These are phyloP conservation scores for Enteromius unitaeniatus DNA, from an alignment of 2,797 vertebrate genomes.

Conservation along the genomic window DNA sequence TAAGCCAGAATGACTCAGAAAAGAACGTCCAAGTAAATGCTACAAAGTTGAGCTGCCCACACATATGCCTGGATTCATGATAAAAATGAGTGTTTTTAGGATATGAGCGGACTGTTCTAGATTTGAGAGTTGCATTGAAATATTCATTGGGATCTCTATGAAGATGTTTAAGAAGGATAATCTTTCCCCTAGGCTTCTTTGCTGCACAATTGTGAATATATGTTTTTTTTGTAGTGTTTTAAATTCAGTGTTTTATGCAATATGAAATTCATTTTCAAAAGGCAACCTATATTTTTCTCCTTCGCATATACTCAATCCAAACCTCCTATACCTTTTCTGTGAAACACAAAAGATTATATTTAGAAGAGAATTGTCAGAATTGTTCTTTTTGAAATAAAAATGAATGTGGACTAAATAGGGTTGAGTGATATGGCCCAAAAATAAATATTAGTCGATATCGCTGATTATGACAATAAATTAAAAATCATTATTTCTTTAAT, in stretches of 20 bases:
- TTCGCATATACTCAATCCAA: not conserved
- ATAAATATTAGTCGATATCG: not conserved
- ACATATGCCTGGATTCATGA: not conserved
- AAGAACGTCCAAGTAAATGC: conserved; percentile 12
- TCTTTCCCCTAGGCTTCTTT: conserved; percentile 2
- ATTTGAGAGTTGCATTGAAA: conserved; percentile 15
- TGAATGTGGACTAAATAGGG: not conserved
- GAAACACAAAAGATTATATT: not conserved
- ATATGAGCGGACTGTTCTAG: conserved; percentile 33
- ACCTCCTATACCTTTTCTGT: not conserved
- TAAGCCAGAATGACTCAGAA: conserved; percentile 33
- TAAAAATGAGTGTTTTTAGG: conserved; percentile 26
- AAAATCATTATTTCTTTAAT: too few species aligned
- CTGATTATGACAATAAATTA: not conserved
- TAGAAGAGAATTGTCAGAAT: not conserved
- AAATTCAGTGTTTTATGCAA: not conserved
- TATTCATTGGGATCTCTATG: conserved; percentile 1
- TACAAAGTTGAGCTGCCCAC: conserved; percentile 16
- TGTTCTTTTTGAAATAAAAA: not conserved
- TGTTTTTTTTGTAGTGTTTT: not conserved
- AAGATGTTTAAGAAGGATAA: not conserved
- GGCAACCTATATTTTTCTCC: too few species aligned
- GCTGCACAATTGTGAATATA: not conserved
- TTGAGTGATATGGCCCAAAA: not conserved
- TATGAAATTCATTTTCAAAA: not conserved